Base-by-base conservation (phyloP, 2,888 invertebrate species). In the Notocelia uddmanniana region DNA sequence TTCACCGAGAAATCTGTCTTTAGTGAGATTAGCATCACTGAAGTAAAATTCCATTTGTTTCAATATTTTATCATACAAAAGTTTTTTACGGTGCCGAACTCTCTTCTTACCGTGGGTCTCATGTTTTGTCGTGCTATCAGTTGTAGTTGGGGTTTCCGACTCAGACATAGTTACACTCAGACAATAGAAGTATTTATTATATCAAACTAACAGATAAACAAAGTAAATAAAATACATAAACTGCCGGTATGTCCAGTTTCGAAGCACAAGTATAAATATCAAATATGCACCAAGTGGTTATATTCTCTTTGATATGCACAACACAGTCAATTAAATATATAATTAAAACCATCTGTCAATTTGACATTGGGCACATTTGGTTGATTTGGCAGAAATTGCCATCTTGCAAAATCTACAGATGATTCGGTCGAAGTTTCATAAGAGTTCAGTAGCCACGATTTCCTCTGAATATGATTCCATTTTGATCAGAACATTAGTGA, bases 1-100 rank as follows among this genome's bases (percentile, higher is more conserved):
- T 74, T 96, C 95, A 21, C 95, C 95, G 72, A 99, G 90, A 86
- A 96, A 98, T 68, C 98, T 94, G 86, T 99, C 98, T 88, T 98
- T 98, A n/a, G 95, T 95, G 57, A 99, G 92, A 90, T 98, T 99
- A 0, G 98, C 96, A 89, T 98, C 97, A 78, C 98, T 97, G 83
- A 99, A 98, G 87, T 99, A 99, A 91, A 99, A 99, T 87, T 99
- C 98, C 97, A 99, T 98, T 95, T 98, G 97, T 76, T 96, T 95
- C 23, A 96, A 91, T 75, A 98, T 96, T 11, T 95, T 94, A 76
- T 95, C 95, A 78, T 96, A 96, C 0, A 97, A 85, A 75, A 96
- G 96, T 80, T 97, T 96, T 83, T 97, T 97, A 10, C 98, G 95
- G 75, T 96, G 96, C 3, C 97, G 94, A 5, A 94, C 89, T 76